Base-by-base conservation (phyloP, 2,888 invertebrate genomes). In the Chrysolina haemoptera region DNA sequence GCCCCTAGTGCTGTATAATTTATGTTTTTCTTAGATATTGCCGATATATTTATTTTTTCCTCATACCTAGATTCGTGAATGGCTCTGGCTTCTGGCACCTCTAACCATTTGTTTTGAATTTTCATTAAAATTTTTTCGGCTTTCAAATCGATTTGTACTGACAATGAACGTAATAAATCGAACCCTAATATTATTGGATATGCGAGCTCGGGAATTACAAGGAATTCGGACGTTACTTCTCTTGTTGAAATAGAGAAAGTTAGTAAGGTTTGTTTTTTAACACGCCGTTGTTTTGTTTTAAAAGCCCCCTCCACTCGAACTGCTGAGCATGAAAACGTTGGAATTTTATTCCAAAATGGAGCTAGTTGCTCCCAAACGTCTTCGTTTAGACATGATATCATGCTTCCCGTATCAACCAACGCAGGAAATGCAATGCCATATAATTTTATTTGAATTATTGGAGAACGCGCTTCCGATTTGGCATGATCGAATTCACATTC, bases 141-240 rank as follows among this genome's bases (percentile, higher is more conserved):
- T 62, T 62, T 22, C 35, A 62, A 62, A 35, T 62, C 12, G 6
- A 62, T 12, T 62, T 62, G 6, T 35, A 27, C 62, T 35, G 62
- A 62, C 9, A 18, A 48, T 14, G 12, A n/a, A 12, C 71, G 22
- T 40, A 66, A 67, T 14, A 70, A 71, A 50, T 74, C 70, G 5
- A 27, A n/a, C 9, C 74, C 74, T n/a, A 74, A 59, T 35, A 74
- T 74, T 62, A 74, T 50, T 48, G 70, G 67, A 40, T 76, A 68
- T 14, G 16, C 70, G 14, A 75, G 55, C 27, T 75, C 76, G 1
- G 69, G 67, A 40, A 76, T 72, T 10, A 72, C 8, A 41, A 72
- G 62, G 67, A 76, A 76, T 70, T 76, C 74, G 41, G 27, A 62
- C 3, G 27, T 27, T 27, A 27, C 27, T 27, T 20, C 27, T 5